Evolutionary conservation across 2,888 invertebrate genomes (phyloP).

Genomic region (Mythimna loreyi): DNA sequence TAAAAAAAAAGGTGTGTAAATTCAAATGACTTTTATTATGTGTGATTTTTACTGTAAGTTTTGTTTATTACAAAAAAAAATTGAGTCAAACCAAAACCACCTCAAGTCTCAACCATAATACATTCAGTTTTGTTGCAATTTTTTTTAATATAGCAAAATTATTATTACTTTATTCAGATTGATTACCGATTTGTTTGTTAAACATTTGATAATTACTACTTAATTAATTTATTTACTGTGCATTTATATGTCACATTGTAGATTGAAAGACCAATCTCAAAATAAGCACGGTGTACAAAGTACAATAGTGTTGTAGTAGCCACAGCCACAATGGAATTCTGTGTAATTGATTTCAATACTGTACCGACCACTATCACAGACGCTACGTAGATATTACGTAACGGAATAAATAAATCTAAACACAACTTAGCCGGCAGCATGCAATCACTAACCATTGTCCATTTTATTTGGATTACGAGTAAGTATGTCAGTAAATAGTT

Average conservation of each 20-base stretch:
- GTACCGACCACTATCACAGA: neutral
- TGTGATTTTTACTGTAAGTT: no score
- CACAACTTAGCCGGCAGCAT: neutral
- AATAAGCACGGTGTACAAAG: neutral
- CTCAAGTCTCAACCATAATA: no score
- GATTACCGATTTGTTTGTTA: neutral
- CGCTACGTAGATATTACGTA: constrained; percentile 32
- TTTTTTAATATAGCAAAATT: neutral
- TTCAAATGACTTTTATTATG: no score
- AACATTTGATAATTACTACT: neutral
- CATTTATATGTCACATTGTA: neutral
- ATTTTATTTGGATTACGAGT: neutral
- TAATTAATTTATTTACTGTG: neutral
- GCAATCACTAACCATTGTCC: constrained; percentile 5
- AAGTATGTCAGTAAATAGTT: neutral
- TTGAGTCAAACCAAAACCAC: no score
- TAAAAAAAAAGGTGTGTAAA: no score
- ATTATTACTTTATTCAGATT: neutral
- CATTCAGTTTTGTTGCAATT: no score
- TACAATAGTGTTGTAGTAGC: neutral
- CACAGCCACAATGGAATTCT: neutral
- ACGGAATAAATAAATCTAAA: constrained; percentile 42
- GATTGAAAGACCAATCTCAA: neutral
- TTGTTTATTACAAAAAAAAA: no score
- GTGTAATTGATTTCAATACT: neutral